These are phyloP conservation scores for Melolontha melolontha DNA, from an alignment of 2,888 invertebrate species.

Conservation along the genomic window DNA sequence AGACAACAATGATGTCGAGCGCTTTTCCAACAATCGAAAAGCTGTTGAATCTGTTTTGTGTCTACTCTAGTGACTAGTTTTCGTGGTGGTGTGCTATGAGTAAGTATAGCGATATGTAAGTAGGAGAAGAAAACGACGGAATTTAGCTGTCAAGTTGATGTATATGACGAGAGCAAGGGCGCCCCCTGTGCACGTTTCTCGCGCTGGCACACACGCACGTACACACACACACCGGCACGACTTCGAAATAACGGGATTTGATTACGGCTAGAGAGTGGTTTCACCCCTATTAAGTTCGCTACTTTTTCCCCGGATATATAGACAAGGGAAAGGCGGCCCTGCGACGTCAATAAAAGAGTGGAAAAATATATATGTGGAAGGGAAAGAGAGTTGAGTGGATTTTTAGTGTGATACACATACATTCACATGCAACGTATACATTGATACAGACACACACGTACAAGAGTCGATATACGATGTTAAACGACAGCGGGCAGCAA, in stretches of 20 bases:
- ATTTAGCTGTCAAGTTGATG: slow-evolving; percentile 60
- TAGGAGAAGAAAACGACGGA: slow-evolving; percentile 8
- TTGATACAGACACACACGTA: slow-evolving; percentile 1
- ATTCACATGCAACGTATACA: not conserved
- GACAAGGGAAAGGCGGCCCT: slow-evolving; percentile 72
- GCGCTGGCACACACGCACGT: slow-evolving; percentile 46
- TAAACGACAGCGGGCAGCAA: slow-evolving; percentile 23
- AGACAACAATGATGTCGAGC: not conserved
- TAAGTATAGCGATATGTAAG: not conserved
- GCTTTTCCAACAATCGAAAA: slow-evolving; percentile 41
- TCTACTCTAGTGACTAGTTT: slow-evolving; percentile 40
- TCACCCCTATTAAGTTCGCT: slow-evolving; percentile 67
- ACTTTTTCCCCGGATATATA: slow-evolving; percentile 61
- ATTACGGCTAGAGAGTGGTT: slow-evolving; percentile 67
- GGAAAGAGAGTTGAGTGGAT: slow-evolving; percentile 10
- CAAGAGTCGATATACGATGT: slow-evolving; percentile 29
- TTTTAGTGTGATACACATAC: slow-evolving; percentile 17
- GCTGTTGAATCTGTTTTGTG: slow-evolving; percentile 57
- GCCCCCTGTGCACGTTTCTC: slow-evolving; percentile 56
- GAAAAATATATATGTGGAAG: slow-evolving; percentile 56
- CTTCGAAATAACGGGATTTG: slow-evolving; percentile 62
- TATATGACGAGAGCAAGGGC: slow-evolving; percentile 48
- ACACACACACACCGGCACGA: slow-evolving; percentile 51
- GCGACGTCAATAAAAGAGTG: slow-evolving; percentile 62
- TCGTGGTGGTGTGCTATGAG: slow-evolving; percentile 18